Evolutionary conservation across 2,113 vertebrate species (phyloP).

Genomic region (Microcebus tavaratra): DNA sequence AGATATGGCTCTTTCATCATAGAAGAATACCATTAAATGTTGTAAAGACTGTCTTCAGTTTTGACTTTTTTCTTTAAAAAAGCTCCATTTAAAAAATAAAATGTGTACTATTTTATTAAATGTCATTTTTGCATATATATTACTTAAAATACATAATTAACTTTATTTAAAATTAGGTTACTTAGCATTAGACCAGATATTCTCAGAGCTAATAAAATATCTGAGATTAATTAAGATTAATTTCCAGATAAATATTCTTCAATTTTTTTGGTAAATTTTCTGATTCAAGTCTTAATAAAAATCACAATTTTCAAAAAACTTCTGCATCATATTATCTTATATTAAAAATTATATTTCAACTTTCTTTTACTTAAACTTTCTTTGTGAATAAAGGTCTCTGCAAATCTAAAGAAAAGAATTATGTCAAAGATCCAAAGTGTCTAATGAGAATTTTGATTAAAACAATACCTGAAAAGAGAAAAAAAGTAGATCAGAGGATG

Average conservation of each 20-base stretch:
- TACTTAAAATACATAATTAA: neutral
- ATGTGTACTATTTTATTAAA: neutral
- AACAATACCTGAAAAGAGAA: neutral
- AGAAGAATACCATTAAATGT: neutral
- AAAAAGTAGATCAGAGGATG: neutral
- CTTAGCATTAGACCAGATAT: neutral
- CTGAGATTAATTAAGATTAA: neutral
- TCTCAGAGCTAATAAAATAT: neutral
- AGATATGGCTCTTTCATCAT: neutral
- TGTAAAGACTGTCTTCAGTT: neutral
- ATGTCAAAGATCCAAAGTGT: neutral
- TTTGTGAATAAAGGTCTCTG: neutral
- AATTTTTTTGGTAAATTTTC: neutral
- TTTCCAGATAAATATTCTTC: neutral
- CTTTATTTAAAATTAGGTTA: neutral
- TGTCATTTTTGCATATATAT: neutral
- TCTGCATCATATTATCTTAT: neutral
- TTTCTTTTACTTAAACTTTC: conserved; percentile 13
- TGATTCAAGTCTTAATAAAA: neutral
- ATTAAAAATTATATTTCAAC: neutral
- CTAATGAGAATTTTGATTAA: neutral
- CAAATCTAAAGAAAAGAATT: neutral
- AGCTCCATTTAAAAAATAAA: neutral
- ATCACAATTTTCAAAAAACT: neutral
- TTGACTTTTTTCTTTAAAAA: neutral